Evolutionary conservation across 2,797 vertebrate species (phyloP).

Genomic region (Scolopax bukidnonensis): DNA sequence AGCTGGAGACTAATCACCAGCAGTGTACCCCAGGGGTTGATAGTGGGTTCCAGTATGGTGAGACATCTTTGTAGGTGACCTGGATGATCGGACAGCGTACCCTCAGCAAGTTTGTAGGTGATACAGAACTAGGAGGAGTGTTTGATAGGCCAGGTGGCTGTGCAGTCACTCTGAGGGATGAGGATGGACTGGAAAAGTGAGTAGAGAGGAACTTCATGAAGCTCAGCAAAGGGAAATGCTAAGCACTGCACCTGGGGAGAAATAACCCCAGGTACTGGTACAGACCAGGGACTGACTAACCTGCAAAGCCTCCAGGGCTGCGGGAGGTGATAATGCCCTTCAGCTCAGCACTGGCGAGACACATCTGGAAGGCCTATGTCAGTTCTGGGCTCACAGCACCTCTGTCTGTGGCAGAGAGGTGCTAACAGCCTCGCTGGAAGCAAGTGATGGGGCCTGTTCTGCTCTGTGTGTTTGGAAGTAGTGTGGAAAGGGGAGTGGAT

Average conservation of each 20-base stretch:
- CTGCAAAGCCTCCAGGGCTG: not conserved
- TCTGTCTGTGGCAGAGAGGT: not conserved
- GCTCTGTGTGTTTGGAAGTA: not conserved
- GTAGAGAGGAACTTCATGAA: not conserved
- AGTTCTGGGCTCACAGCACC: not conserved
- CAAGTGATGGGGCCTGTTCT: not conserved
- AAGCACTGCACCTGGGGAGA: not conserved
- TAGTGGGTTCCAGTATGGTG: not conserved
- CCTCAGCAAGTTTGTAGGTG: not conserved
- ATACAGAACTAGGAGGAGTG: not conserved
- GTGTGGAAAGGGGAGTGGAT: not conserved
- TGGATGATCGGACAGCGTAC: not conserved
- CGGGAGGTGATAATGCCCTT: not conserved
- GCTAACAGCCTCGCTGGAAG: not conserved
- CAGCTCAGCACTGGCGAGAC: not conserved
- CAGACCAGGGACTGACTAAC: not conserved
- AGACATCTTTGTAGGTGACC: not conserved
- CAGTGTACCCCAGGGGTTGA: fast-evolving
- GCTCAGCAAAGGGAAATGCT: not conserved
- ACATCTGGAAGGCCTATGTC: not conserved
- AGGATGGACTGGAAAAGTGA: not conserved
- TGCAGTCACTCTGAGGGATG: not conserved
- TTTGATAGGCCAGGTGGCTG: not conserved
- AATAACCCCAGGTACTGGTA: not conserved
- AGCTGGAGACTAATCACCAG: not conserved